Percentiles rank a stretch among this genome's conserved stretches.
phyloP scores from a whole-genome alignment of 2,888 invertebrate genomes.

The Drosophila paramelanica region DNA sequence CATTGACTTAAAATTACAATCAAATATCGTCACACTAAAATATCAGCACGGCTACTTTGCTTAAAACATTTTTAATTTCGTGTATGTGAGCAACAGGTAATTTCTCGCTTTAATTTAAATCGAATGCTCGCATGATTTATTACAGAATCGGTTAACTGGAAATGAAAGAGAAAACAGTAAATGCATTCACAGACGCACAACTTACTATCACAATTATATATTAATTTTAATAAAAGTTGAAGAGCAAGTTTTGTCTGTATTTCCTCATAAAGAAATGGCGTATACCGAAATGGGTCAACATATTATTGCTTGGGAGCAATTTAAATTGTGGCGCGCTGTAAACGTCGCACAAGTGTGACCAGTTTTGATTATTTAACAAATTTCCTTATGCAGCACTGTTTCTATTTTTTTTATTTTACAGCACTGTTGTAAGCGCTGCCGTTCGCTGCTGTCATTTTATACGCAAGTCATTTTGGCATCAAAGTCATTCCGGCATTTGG shows the following conservation, averaged over 20 bases:
- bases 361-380: background rate
- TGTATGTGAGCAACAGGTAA: background rate
- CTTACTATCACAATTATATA: slow-evolving; percentile 1
- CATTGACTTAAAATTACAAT: slow-evolving; percentile 4
- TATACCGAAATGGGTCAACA: no score
- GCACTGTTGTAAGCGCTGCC: slow-evolving; percentile 22
- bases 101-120: slow-evolving; percentile 4
- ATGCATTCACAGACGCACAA: background rate
- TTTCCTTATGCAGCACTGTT: slow-evolving; percentile 4
- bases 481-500: slow-evolving; percentile 60
- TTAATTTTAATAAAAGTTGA: background rate
- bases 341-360: slow-evolving; percentile 22
- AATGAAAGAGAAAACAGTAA: slow-evolving; percentile 1
- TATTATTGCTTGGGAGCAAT: background rate
- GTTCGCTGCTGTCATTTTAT: slow-evolving; percentile 46
- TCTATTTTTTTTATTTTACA: background rate
- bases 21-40: background rate
- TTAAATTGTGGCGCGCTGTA: slow-evolving; percentile 17
- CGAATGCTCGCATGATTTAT: background rate
- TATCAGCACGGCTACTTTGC: background rate
- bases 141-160: slow-evolving; percentile 2
- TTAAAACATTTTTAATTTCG: background rate
- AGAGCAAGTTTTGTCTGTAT: background rate
- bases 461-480: slow-evolving; percentile 72
- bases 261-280: no score